Conservation (phyloP, 2,113 vertebrate species). For the Ginglymostoma cirratum region DNA sequence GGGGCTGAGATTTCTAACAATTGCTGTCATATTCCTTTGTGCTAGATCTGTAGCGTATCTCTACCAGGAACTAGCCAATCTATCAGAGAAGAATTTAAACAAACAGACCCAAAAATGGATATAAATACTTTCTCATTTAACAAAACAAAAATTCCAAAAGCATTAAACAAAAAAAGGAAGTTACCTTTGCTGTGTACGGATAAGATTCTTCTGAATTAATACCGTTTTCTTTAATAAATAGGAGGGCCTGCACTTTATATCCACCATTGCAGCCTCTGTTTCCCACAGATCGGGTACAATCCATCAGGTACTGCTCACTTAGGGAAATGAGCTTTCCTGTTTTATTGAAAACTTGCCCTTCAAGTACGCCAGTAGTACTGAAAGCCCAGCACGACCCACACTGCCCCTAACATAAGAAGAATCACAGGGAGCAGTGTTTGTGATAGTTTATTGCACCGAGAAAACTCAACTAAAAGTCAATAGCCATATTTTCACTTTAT, state of each 20-base stretch:
- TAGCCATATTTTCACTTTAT: background rate
- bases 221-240: slow-evolving; percentile 58
- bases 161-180: background rate
- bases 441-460: background rate
- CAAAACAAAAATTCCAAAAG: background rate
- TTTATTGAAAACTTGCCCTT: slow-evolving; percentile 59
- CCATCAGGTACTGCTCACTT: slow-evolving; percentile 67
- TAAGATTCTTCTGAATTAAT: slow-evolving; percentile 55
- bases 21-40: too few species aligned
- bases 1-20: too few species aligned
- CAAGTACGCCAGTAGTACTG: slow-evolving; percentile 66
- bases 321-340: slow-evolving; percentile 58
- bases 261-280: slow-evolving; percentile 63
- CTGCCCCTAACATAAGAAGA: slow-evolving; percentile 50
- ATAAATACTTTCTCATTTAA: background rate
- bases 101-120: background rate
- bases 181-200: slow-evolving; percentile 61
- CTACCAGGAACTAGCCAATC: background rate
- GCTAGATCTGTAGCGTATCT: background rate
- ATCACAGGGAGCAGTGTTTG: background rate
- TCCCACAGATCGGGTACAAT: slow-evolving; percentile 59
- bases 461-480: background rate
- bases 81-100: background rate
- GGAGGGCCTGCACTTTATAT: slow-evolving; percentile 64
- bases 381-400: slow-evolving; percentile 71